Conservation (phyloP, 2,888 invertebrate genomes). For the Automeris io region DNA sequence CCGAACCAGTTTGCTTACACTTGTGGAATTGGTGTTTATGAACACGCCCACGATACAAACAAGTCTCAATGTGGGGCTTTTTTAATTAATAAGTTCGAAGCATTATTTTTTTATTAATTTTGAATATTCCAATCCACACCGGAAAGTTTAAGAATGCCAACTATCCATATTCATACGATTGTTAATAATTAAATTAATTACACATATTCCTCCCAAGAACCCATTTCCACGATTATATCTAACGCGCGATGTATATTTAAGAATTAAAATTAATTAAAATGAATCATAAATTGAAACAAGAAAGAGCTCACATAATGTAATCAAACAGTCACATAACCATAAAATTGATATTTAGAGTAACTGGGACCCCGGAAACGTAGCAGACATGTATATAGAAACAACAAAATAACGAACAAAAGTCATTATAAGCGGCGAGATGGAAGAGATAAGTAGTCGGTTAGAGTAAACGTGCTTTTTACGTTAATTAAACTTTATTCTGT, state of each 20-base stretch:
- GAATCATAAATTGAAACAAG: slow-evolving; percentile 38
- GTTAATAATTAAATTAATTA: slow-evolving; percentile 29
- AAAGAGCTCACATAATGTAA: slow-evolving; percentile 35
- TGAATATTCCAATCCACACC: too few relatives aligned
- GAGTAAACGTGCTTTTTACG: slow-evolving; percentile 73
- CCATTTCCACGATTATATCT: slow-evolving; percentile 17
- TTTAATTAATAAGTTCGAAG: too few relatives aligned
- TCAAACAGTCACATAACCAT: slow-evolving; percentile 56
- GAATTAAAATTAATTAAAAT: slow-evolving; percentile 49
- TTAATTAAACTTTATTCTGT: slow-evolving; percentile 74
- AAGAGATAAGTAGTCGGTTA: slow-evolving; percentile 61
- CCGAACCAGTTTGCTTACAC: too few relatives aligned
- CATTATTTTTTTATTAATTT: too few relatives aligned
- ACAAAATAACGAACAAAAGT: slow-evolving; percentile 74
- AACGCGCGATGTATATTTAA: slow-evolving; percentile 18
- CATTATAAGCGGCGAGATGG: slow-evolving; percentile 67
- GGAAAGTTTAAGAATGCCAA: too few relatives aligned
- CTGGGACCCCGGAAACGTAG: slow-evolving; percentile 52
- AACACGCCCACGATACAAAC: too few relatives aligned
- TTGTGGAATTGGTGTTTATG: too few relatives aligned
- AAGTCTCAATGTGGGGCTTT: too few relatives aligned
- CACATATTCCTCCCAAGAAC: slow-evolving; percentile 14
- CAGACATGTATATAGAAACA: slow-evolving; percentile 52
- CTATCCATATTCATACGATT: not conserved
- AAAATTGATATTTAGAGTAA: slow-evolving; percentile 59